Conservation (phyloP, 2,797 vertebrate species). For the Pelochelys cantorii region DNA sequence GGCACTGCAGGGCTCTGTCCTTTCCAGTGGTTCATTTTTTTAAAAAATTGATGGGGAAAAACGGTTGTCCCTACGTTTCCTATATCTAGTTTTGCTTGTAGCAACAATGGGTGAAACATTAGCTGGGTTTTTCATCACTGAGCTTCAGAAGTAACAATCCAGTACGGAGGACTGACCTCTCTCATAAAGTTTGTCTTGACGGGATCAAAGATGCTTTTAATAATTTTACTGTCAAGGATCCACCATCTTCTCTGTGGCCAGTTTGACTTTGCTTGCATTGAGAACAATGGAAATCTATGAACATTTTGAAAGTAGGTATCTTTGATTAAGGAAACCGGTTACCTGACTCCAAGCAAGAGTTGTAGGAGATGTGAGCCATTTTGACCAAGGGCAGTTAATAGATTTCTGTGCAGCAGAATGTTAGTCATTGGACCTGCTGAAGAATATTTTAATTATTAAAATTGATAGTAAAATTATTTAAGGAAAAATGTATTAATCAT, state of each 20-base stretch:
- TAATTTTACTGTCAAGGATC: background rate
- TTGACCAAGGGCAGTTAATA: background rate
- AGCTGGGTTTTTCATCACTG: background rate
- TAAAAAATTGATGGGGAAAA: background rate
- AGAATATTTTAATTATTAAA: background rate
- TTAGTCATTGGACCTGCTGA: background rate
- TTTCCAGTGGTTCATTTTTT: background rate
- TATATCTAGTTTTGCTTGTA: background rate
- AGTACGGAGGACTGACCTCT: background rate
- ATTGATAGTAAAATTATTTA: background rate
- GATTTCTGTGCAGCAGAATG: background rate
- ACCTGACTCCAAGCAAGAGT: background rate
- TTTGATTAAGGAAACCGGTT: background rate
- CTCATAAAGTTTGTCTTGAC: background rate
- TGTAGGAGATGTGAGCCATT: background rate
- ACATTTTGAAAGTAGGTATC: background rate
- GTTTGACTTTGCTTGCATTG: constrained; percentile 18
- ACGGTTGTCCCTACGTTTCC: background rate
- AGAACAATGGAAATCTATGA: background rate
- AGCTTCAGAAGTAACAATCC: background rate
- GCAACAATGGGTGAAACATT: background rate
- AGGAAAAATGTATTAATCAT: background rate
- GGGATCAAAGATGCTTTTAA: background rate
- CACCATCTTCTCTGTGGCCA: constrained; percentile 28
- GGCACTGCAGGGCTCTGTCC: background rate